Evolutionary conservation across 2,113 vertebrate species (phyloP), one percentile per base, ranked within the genome.

Genomic region (Apeltes quadracus): DNA sequence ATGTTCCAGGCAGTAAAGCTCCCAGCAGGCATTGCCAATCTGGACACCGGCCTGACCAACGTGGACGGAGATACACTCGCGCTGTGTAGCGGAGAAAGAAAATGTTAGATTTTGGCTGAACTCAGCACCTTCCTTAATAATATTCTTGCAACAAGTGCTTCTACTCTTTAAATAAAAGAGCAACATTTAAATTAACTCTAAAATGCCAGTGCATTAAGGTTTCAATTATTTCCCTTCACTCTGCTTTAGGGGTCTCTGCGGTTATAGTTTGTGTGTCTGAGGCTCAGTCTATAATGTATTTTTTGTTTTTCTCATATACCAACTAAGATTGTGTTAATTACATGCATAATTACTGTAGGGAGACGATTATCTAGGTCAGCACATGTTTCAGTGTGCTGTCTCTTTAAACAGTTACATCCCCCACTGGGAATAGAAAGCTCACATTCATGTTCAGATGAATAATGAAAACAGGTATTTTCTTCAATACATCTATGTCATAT

Each of bases 21-120:
- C 91, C 92, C 91, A 92, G 82, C 92, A 92, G 48, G 91, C 87
- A 79, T 93, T 92, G 57, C 92, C 91, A 32, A 93, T 93, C 87
- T 93, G 90, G 71, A 93, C 92, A 15, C 92, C 91, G 27, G 92
- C 91, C 83, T 93, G 92, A 78, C 92, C 92, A 1, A 93, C 90
- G 4, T 92, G 92, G 70, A 92, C 76, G 5, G 91, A 93, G 78
- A 93, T 92, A 39, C 90, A 93, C 89, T 92, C 91, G 76, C 90
- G 90, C 92, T 93, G 32, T 57, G 9, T 68, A 20, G 38, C 27
- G 15, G 4, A 25, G 15, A 27, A 38, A 36, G 44, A 14, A 22
- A 13, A 23, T 59, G 4, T 12, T 18, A 56, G 3, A 56, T 20
- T 55, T 7, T 29, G 7, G 9, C 15, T 7, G 18, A 32, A 10